Evolutionary conservation across 2,888 invertebrate species (phyloP), one percentile per base, ranked within the genome.

Genomic region (Tetheella fluctuosa): DNA sequence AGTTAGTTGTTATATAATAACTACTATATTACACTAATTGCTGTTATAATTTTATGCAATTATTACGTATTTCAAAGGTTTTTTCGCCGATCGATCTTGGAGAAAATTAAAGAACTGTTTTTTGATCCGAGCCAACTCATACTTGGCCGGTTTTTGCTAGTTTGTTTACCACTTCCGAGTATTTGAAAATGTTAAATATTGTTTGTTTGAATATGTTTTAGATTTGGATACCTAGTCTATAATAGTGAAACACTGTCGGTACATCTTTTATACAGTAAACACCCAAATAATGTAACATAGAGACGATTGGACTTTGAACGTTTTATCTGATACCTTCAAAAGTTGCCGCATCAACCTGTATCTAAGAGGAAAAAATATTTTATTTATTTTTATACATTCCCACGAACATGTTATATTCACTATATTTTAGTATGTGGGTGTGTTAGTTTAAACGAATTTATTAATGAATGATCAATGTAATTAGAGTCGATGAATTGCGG

Each of bases 401-500:
- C 42, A 42, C 42, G 15, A 42, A 42, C 42, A 42, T 17, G 17
- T 42, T 42, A 30, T 8, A 8, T 30, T 30, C 42, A n/a, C 17
- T 7, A 42, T 34, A 12, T 3, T 34, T 34, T 34, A 3, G 34
- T 34, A 34, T 39, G 39, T 39, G 39, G 15, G n/a, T 39, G 39
- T n/a, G 48, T 48, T 48, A 48, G 48, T 37, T 54, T 55, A 20
- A 55, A 20, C 20, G 48, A 20, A 8, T 48, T 48, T 55, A 55
- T 54, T 28, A 55, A 55, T 66, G 69, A 67, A 69, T 70, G 65
- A 70, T 72, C 70, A 70, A 73, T 75, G 67, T 74, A 73, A 73
- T 34, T 55, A 23, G 15, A 34, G 34, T 34, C 17, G 54, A 34
- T 12, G 34, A 34, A 23, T 55, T 55, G 34, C 58, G 57, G 62